Percentiles rank a stretch among this genome's conserved stretches.
Evolutionary conservation across 2,113 vertebrate genomes (phyloP).

Genomic region (Corythoichthys haematopterus): DNA sequence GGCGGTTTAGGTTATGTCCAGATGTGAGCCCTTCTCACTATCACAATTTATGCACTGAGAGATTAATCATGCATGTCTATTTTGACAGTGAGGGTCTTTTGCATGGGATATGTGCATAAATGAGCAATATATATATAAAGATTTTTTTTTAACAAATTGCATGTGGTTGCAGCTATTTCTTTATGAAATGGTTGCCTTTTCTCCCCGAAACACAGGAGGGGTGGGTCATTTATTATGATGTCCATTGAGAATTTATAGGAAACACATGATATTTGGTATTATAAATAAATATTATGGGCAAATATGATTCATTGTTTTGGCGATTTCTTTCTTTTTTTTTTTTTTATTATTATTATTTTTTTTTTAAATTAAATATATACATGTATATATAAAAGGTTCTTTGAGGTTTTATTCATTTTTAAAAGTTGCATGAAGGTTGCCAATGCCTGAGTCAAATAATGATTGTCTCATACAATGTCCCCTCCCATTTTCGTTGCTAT

Average conservation of each 20-base stretch:
- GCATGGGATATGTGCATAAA: constrained; percentile 24
- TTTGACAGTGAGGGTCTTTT: constrained; percentile 45
- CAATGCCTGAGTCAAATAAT: too few species aligned
- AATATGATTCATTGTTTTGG: not conserved
- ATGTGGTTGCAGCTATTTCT: constrained; percentile 18
- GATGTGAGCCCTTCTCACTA: constrained; percentile 39
- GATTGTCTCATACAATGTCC: too few species aligned
- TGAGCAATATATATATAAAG: constrained; percentile 29
- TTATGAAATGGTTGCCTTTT: constrained; percentile 9
- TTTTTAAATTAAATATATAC: too few species aligned
- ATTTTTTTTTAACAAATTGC: constrained; percentile 1
- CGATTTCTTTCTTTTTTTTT: not conserved
- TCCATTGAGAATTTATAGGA: not conserved
- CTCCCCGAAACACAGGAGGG: not conserved
- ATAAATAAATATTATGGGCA: too few species aligned
- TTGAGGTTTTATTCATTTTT: too few species aligned
- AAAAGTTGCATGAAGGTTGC: too few species aligned
- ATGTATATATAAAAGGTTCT: too few species aligned
- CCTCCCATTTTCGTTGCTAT: too few species aligned
- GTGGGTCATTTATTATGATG: not conserved
- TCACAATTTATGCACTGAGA: constrained; percentile 42
- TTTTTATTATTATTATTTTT: too few species aligned
- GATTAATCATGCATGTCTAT: constrained; percentile 37
- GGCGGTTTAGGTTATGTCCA: constrained; percentile 48
- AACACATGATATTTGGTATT: not conserved